Evolutionary conservation across 2,888 invertebrate genomes (phyloP).

Genomic region (Microctonus aethiopoides): DNA sequence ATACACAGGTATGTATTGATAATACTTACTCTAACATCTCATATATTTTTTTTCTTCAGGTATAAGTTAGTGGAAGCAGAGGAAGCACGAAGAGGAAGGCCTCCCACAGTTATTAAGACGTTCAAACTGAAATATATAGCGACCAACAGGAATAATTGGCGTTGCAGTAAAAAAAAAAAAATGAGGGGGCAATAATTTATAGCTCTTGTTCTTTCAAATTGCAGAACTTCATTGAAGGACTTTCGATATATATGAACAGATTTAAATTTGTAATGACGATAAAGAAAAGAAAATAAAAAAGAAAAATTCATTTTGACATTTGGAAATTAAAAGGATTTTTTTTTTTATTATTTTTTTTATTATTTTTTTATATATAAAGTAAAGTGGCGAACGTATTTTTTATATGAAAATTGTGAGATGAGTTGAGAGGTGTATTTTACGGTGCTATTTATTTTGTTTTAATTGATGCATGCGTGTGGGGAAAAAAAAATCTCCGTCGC

Average conservation of each 20-base stretch:
- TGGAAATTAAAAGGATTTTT: too few species aligned
- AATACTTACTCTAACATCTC: not conserved
- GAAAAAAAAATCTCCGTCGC: conserved; percentile 7
- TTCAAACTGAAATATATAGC: conserved; percentile 60
- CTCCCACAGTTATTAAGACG: conserved; percentile 62
- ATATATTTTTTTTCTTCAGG: not conserved
- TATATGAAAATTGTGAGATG: not conserved
- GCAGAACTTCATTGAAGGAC: conserved; percentile 36
- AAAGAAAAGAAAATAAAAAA: not conserved
- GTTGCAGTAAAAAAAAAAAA: conserved; percentile 34
- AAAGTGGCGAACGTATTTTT: not conserved
- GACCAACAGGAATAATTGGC: conserved; percentile 62
- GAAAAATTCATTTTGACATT: too few species aligned
- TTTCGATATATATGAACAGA: not conserved
- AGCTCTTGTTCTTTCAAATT: conserved; percentile 46
- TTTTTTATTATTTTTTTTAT: too few species aligned
- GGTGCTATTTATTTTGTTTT: conserved; percentile 4
- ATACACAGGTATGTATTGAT: too few species aligned
- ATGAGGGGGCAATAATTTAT: conserved; percentile 17
- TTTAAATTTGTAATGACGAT: not conserved
- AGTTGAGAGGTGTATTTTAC: not conserved
- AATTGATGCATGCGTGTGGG: not conserved
- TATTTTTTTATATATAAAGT: not conserved
- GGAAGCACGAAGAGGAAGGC: conserved; percentile 28
- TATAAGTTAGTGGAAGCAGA: conserved; percentile 16